A percentile compares a stretch with the other conserved stretches of the same genome.
phyloP scores from a whole-genome alignment of 2,888 invertebrate genomes.

The Trachelus tabidus region DNA sequence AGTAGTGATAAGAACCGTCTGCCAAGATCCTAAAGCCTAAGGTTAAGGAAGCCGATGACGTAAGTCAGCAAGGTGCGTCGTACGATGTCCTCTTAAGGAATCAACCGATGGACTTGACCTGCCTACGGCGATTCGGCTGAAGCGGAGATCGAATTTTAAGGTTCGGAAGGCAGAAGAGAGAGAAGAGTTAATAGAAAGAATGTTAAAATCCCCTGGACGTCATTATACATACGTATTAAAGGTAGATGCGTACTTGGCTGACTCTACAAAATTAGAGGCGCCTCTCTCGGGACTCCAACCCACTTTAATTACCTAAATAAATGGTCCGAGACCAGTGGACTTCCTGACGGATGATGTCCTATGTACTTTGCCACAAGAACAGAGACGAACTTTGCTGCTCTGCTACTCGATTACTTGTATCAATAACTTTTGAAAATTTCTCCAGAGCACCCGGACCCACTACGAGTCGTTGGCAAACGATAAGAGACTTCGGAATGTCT shows the following conservation, averaged over 20 bases:
- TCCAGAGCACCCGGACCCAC: neutral
- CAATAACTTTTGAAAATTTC: neutral
- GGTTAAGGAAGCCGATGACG: conserved; percentile 17
- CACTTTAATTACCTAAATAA: neutral
- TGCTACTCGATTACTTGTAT: neutral
- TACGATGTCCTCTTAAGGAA: conserved; percentile 34
- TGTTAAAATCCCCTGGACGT: neutral
- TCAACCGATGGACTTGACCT: conserved; percentile 29
- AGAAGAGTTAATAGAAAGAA: too few relatives aligned
- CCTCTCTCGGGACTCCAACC: neutral
- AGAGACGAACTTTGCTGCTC: neutral
- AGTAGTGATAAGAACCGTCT: neutral
- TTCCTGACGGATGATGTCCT: neutral
- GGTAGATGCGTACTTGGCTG: neutral
- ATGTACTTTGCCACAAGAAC: neutral
- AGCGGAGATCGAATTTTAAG: neutral
- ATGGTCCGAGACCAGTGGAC: neutral
- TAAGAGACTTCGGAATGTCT: neutral
- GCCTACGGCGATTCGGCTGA: conserved; percentile 26
- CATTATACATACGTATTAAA: neutral
- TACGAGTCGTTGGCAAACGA: neutral
- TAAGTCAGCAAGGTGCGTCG: conserved; percentile 25
- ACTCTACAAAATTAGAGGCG: neutral
- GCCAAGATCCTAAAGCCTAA: neutral
- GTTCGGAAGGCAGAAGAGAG: neutral